phyloP scores from a whole-genome alignment of 92 coral and sea anemone genomes.

The Meandrina meandrites region DNA sequence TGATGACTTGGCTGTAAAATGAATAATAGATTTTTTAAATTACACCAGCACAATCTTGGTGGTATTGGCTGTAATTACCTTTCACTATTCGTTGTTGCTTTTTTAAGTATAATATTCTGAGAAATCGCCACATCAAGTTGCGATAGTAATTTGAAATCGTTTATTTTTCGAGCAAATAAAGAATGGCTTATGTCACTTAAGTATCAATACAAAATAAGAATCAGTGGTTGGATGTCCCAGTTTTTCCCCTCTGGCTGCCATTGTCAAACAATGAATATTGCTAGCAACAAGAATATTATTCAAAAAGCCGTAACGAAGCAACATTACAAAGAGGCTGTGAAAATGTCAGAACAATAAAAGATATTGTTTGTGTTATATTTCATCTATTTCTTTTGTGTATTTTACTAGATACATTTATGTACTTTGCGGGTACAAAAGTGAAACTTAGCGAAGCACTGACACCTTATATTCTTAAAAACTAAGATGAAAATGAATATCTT shows the following conservation, averaged over 20 bases:
- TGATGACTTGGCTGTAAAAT: not conserved
- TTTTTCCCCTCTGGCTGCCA: too few species aligned
- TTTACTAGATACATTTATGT: constrained; percentile 1
- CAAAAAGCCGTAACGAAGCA: not conserved
- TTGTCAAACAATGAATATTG: not conserved
- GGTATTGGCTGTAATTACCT: not conserved
- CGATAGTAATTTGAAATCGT: not conserved
- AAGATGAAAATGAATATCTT: too few species aligned
- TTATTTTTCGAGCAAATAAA: constrained; percentile 6
- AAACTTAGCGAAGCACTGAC: not conserved
- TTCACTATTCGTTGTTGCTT: not conserved
- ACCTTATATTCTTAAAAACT: not conserved
- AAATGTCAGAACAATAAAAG: not conserved
- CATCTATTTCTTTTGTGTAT: constrained; percentile 1
- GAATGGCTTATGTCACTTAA: not conserved
- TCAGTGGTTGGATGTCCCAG: not conserved
- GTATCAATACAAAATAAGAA: not conserved
- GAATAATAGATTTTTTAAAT: not conserved
- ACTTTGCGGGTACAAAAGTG: not conserved
- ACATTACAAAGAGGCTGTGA: not conserved
- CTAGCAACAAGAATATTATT: not conserved
- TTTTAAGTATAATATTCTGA: not conserved
- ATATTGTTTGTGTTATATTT: not conserved
- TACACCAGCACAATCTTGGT: not conserved
- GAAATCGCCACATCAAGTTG: not conserved